phyloP scores from a whole-genome alignment of 2,888 invertebrate genomes.

The Tetragnatha montana region DNA sequence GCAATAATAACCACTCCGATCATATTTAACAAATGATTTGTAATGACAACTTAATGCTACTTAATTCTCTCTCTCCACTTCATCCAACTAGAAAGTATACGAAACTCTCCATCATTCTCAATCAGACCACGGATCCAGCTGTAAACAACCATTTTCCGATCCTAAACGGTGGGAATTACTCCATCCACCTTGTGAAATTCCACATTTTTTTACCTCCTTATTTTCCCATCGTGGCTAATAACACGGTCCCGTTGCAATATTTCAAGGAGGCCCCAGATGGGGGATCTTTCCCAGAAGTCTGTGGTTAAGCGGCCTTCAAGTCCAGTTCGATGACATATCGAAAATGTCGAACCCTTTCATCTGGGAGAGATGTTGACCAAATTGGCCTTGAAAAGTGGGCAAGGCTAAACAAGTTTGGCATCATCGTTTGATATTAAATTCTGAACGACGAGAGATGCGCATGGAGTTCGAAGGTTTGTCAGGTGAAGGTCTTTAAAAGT shows the following conservation, averaged over 20 bases:
- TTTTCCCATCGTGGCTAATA: neutral
- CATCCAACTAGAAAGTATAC: neutral
- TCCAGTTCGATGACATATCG: conserved; percentile 53
- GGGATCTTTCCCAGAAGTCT: neutral
- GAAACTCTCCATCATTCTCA: neutral
- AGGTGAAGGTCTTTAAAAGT: conserved; percentile 40
- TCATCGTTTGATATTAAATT: conserved; percentile 33
- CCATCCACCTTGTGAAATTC: neutral
- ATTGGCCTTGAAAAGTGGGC: conserved; percentile 23
- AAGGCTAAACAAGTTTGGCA: conserved; percentile 2
- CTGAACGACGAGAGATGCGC: neutral
- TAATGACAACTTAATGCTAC: too few species aligned
- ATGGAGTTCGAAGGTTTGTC: conserved; percentile 23
- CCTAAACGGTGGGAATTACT: neutral
- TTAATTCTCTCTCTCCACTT: too few species aligned
- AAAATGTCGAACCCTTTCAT: conserved; percentile 6
- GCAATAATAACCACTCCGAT: too few species aligned
- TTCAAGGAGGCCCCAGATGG: conserved; percentile 10
- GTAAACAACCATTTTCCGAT: neutral
- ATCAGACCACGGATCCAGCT: neutral
- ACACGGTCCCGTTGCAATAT: conserved; percentile 5
- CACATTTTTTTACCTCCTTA: neutral
- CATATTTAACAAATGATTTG: too few species aligned
- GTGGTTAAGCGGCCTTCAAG: conserved; percentile 36
- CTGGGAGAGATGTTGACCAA: neutral